Evolutionary conservation across 2,797 vertebrate genomes (phyloP).

Genomic region (Nannoperca australis): DNA sequence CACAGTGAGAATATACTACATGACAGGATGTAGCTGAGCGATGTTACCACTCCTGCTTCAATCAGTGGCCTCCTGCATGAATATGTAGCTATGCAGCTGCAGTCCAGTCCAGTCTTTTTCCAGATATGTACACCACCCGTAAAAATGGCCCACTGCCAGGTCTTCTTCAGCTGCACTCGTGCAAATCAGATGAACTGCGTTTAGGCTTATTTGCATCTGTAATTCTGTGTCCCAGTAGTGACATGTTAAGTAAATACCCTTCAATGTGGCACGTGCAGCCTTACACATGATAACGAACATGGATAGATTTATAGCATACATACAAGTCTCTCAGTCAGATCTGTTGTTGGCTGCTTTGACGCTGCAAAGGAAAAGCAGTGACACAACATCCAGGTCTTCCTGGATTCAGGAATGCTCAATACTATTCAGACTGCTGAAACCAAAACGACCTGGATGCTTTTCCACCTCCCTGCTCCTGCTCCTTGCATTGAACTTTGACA

Average conservation of each 20-base stretch:
- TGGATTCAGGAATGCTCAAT: conserved; percentile 1
- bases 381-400: neutral
- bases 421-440: conserved; percentile 5
- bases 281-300: neutral
- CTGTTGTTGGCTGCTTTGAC: neutral
- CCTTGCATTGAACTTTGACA: conserved; percentile 19
- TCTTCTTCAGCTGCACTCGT: neutral
- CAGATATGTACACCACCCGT: neutral
- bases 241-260: neutral
- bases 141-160: neutral
- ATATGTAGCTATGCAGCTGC: neutral
- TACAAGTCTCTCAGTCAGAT: neutral
- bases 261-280: too few species aligned
- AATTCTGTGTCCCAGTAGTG: neutral
- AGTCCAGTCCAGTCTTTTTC: neutral
- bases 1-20: too few species aligned
- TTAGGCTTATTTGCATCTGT: neutral
- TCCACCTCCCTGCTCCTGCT: conserved; percentile 5
- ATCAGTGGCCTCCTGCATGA: too few species aligned
- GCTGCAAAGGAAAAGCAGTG: neutral
- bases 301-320: neutral
- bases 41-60: too few species aligned
- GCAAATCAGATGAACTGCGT: neutral
- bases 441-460: neutral
- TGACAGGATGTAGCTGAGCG: neutral